Evolutionary conservation across 2,888 invertebrate genomes (phyloP).

Genomic region (Smittia aterrima): DNA sequence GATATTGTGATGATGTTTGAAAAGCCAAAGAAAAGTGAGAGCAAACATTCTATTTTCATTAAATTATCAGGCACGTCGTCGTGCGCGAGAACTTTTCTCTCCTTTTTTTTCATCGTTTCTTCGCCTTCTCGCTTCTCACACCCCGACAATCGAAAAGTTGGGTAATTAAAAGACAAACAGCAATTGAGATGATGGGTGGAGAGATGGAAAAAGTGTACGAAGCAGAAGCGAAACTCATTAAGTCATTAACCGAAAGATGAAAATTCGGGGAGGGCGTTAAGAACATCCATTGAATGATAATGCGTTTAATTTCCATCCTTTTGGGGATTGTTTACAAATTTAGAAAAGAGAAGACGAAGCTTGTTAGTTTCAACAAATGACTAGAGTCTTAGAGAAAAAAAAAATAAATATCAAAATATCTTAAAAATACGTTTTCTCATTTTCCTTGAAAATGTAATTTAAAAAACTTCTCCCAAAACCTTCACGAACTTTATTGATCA

Average conservation of each 20-base stretch:
- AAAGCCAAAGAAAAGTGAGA: not conserved
- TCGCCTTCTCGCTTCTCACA: not conserved
- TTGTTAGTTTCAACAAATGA: too few relatives aligned
- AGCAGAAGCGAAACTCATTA: not conserved
- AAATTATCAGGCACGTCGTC: not conserved
- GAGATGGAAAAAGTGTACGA: not conserved
- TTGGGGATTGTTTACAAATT: not conserved
- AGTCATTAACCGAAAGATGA: slow-evolving; percentile 1
- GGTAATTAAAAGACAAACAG: slow-evolving; percentile 32
- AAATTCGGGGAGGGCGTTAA: not conserved
- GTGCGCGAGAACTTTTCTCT: not conserved
- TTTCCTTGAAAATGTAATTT: not conserved
- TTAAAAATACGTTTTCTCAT: too few relatives aligned
- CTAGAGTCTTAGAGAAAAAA: too few relatives aligned
- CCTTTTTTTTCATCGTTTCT: not conserved
- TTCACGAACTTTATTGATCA: too few relatives aligned
- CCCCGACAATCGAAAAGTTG: slow-evolving; percentile 9
- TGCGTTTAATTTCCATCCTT: not conserved
- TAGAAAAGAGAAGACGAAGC: not conserved
- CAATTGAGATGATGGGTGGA: slow-evolving; percentile 19
- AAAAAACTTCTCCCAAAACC: too few relatives aligned
- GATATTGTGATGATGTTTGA: slow-evolving; percentile 9
- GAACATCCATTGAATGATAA: not conserved
- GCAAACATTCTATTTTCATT: not conserved
- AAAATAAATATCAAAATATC: too few relatives aligned